Conservation (phyloP, 37 sponge, comb jelly and placozoan species). For the Halisarca cf. caerulea region DNA sequence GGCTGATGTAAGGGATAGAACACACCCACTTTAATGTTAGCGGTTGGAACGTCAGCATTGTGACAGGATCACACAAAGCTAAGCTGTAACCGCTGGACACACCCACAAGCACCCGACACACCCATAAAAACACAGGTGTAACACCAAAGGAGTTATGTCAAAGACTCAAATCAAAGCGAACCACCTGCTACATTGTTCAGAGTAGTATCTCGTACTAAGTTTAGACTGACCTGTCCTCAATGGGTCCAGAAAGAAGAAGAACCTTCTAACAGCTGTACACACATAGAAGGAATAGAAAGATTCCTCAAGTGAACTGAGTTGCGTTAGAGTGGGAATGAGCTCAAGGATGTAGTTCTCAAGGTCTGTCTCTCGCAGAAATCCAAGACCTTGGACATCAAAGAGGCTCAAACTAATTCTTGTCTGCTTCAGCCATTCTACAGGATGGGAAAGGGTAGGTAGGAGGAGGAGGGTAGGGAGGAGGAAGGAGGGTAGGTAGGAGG, state of each 20-base stretch:
- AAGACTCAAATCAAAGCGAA: too few species aligned
- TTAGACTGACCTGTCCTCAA: constrained; percentile 75
- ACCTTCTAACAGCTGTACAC: constrained; percentile 98
- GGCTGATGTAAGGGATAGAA: constrained; percentile 1
- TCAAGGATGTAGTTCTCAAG: constrained; percentile 98
- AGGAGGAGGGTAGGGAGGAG: too few species aligned
- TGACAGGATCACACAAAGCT: neutral
- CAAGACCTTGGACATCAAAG: constrained; percentile 93
- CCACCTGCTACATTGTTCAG: too few species aligned
- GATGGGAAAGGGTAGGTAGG: neutral
- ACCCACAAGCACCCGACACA: neutral
- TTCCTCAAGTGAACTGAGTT: constrained; percentile 90
- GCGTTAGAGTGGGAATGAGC: constrained; percentile 96
- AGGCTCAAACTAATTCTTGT: constrained; percentile 92
- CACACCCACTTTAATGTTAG: neutral
- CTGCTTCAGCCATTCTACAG: constrained; percentile 93
- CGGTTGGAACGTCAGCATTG: constrained; percentile 2
- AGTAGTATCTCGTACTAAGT: neutral
- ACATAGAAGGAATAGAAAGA: constrained; percentile 98
- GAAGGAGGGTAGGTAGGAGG: too few species aligned
- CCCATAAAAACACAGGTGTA: neutral
- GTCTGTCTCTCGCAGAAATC: constrained; percentile 89
- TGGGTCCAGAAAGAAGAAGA: constrained; percentile 98
- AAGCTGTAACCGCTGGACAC: neutral
- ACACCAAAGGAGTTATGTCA: neutral